Evolutionary conservation across 2,113 vertebrate species (phyloP).

Genomic region (Lagopus muta): DNA sequence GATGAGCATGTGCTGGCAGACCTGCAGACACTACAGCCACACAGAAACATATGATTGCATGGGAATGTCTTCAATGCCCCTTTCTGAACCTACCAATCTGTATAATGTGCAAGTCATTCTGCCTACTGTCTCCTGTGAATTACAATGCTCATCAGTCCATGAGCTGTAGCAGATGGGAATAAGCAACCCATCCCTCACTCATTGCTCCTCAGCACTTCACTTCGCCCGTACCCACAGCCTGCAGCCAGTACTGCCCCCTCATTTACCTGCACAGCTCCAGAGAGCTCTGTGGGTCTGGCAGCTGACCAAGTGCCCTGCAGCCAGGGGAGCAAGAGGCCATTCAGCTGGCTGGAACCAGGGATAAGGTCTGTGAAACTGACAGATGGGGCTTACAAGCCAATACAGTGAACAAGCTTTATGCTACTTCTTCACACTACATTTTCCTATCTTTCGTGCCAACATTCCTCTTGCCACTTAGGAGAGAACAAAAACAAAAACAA

Average conservation of each 20-base stretch:
- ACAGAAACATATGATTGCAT: background rate
- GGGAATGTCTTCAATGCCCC: background rate
- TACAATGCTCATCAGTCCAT: background rate
- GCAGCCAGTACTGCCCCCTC: background rate
- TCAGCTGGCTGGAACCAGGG: background rate
- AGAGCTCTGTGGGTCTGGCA: background rate
- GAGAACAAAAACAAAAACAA: background rate
- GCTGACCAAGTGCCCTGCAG: background rate
- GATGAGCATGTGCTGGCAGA: background rate
- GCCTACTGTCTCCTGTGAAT: background rate
- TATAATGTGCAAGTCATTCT: background rate
- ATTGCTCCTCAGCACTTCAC: background rate
- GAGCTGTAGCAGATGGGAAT: background rate
- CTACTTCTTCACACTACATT: background rate
- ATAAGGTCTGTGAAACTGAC: background rate
- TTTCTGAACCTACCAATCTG: background rate
- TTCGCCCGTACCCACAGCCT: background rate
- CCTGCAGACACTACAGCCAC: rapidly evolving
- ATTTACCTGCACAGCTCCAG: background rate
- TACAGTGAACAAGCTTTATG: background rate
- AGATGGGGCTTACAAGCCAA: background rate
- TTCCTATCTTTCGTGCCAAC: background rate
- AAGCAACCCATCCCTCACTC: rapidly evolving
- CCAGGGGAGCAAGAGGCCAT: background rate
- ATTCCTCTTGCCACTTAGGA: background rate